These are phyloP conservation scores for Lutraria lutraria DNA, from an alignment of 2,888 invertebrate genomes.

Conservation along the genomic window DNA sequence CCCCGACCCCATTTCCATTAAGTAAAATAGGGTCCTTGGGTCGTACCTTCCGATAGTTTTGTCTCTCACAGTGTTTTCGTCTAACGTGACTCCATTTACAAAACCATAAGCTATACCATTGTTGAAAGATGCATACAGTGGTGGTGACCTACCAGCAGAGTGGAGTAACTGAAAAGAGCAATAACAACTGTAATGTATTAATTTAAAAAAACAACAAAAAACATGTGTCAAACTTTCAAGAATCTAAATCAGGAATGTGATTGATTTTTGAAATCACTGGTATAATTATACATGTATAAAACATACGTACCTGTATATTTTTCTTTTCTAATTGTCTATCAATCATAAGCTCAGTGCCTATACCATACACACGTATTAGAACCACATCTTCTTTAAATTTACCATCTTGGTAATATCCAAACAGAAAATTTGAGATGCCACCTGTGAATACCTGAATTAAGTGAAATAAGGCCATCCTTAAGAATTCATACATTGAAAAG, in stretches of 20 bases:
- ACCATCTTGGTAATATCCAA: constrained; percentile 91
- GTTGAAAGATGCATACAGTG: constrained; percentile 95
- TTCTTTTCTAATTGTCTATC: constrained; percentile 92
- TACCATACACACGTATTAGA: constrained; percentile 95
- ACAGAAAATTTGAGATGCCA: constrained; percentile 96
- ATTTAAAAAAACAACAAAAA: no score
- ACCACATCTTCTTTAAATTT: constrained; percentile 90
- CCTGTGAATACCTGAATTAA: constrained; percentile 93
- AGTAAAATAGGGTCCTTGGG: neutral
- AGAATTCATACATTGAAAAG: no score
- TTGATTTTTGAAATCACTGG: no score
- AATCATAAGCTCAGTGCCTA: constrained; percentile 96
- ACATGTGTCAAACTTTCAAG: no score
- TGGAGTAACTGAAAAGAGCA: constrained; percentile 76
- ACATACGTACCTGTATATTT: constrained; percentile 73
- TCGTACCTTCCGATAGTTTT: constrained; percentile 72
- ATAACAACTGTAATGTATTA: no score
- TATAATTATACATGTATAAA: no score
- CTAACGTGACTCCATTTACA: constrained; percentile 90
- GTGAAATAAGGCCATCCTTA: neutral
- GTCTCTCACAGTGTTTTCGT: constrained; percentile 84
- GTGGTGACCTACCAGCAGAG: constrained; percentile 92
- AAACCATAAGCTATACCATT: constrained; percentile 97
- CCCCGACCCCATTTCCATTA: no score
- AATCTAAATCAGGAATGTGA: no score